Base-by-base conservation (phyloP, 1,140 invertebrate genomes). In the Brachionus plicatilis region DNA sequence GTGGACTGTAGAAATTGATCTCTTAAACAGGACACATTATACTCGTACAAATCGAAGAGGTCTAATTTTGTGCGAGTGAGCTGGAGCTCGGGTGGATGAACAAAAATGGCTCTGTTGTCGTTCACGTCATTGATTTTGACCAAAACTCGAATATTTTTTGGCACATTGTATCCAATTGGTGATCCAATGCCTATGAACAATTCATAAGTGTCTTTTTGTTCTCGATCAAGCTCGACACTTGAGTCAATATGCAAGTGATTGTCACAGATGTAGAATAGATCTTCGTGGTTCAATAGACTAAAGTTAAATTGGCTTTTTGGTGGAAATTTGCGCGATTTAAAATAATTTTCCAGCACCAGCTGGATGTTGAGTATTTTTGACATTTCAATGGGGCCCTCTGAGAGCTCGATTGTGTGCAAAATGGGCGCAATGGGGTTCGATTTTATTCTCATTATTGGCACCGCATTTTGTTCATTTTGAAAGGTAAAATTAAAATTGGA, bases 161-260 rank as follows among this genome's bases (percentile, higher is more conserved):
- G 76, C n/a, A 80, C 7, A 60, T 37, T 72, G 29, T 33, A 68
- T 2, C 14, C 47, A 9, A 17, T 56, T n/a, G 45, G 6, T 11
- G 76, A n/a, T 12, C 65, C 33, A 8, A 82, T 11, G 5, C 11
- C 60, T 45, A 82, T 24, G 37, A 82, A 82, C 12, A 82, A 45
- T 29, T 82, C 79, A 41, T 82, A 82, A 14, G 79, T 82, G 9
- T 82, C 79, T 65, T 37, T 82, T 9, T 20, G 2, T 24, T 82
- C 79, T 24, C 79, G 79, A 12, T 82, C 79, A 20, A 82, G n/a
- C 33, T 37, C 33, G 4, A 37, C 33, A 7, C 33, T 7, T 37
- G 33, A 37, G 33, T 37, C 33, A 37, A 37, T 4, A 37, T 37
- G 53, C 27, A 33, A n/a, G 17, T 43, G 65, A 43, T 3, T 12